Percentiles rank a stretch among this genome's conserved stretches.
Evolutionary conservation across 2,888 invertebrate genomes (phyloP).

Genomic region (Oscheius sp.): DNA sequence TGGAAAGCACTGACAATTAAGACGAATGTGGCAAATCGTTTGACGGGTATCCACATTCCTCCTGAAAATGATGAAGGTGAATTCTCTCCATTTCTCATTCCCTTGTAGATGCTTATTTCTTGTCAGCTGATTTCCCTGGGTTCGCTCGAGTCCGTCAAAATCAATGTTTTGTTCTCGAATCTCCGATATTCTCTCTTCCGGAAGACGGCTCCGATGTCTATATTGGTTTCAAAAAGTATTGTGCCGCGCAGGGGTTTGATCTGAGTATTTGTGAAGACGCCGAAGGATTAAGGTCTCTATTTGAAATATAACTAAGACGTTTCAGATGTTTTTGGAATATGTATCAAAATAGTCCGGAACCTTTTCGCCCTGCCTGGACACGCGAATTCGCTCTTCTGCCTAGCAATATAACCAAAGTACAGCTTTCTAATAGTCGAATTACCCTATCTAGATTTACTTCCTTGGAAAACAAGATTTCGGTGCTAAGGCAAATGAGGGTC

Average conservation of each 20-base stretch:
- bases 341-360: conserved; percentile 45
- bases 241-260: conserved; percentile 51
- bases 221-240: conserved; percentile 54
- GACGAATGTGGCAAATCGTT: conserved; percentile 43
- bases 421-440: not conserved
- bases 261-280: conserved; percentile 50
- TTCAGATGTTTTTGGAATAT: conserved; percentile 53
- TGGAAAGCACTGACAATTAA: conserved; percentile 38
- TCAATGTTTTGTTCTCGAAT: conserved; percentile 54
- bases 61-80: conserved; percentile 36
- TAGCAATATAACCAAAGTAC: conserved; percentile 42
- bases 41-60: conserved; percentile 52
- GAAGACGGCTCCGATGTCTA: conserved; percentile 44
- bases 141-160: conserved; percentile 21
- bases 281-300: conserved; percentile 34
- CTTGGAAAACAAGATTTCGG: conserved; percentile 45
- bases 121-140: conserved; percentile 52
- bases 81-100: not conserved
- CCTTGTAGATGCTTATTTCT: conserved; percentile 41
- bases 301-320: not conserved
- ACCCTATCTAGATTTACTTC: conserved; percentile 46
- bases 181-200: conserved; percentile 48
- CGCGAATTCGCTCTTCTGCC: conserved; percentile 52
- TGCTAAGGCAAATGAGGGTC: conserved; percentile 48
- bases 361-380: conserved; percentile 51